Evolutionary conservation across 1,140 invertebrate genomes (phyloP).

Genomic region (Drosophila murphyi): DNA sequence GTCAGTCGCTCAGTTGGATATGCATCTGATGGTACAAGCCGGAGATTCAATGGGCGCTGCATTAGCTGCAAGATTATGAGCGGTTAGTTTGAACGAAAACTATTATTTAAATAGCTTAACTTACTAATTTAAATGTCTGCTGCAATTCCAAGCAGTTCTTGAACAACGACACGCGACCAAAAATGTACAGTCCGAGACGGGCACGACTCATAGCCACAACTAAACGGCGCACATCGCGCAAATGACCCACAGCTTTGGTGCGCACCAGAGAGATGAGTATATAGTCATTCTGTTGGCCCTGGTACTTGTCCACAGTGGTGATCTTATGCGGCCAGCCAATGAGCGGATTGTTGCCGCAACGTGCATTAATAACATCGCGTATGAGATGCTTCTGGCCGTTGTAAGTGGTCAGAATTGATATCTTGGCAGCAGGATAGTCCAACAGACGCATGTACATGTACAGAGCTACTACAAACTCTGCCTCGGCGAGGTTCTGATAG

Average conservation of each 20-base stretch:
- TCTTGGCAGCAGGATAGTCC: conserved; percentile 98
- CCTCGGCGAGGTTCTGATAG: conserved; percentile 97
- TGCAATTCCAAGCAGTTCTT: conserved; percentile 98
- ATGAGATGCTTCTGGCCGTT: conserved; percentile 99
- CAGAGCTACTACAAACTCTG: conserved; percentile 98
- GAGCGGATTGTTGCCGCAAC: conserved; percentile 98
- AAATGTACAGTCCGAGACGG: conserved; percentile 98
- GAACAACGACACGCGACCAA: conserved; percentile 96
- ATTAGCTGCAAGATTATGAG: conserved; percentile 84
- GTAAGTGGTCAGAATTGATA: conserved; percentile 99
- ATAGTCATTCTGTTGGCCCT: conserved; percentile 99
- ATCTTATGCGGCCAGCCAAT: conserved; percentile 98
- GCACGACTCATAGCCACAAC: conserved; percentile 99
- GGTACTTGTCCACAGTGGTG: conserved; percentile 99
- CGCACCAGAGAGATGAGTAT: conserved; percentile 98
- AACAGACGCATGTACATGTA: conserved; percentile 99
- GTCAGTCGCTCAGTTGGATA: conserved; percentile 89
- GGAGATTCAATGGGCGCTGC: conserved; percentile 90
- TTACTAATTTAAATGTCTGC: conserved; percentile 96
- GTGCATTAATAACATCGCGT: conserved; percentile 96
- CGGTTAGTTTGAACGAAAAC: background rate
- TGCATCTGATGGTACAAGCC: conserved; percentile 91
- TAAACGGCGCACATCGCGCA: conserved; percentile 97
- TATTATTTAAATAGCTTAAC: background rate
- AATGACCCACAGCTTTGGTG: conserved; percentile 97